Percentiles rank a stretch among this genome's conserved stretches.
phyloP scores from a whole-genome alignment of 2,113 vertebrate species.

The Esox niger region DNA sequence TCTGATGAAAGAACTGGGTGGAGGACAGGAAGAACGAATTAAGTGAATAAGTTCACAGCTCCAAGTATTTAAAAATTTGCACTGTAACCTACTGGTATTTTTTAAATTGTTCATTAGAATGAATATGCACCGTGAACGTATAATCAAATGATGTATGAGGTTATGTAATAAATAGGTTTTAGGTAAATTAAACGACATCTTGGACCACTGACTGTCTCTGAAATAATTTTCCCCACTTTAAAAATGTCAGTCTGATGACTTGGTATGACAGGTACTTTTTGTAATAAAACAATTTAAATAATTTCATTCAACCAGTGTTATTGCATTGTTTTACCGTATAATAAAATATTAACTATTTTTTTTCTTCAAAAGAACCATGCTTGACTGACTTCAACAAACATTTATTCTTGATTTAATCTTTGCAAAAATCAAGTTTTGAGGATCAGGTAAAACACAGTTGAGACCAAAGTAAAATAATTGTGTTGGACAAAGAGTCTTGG shows the following conservation, averaged over 20 bases:
- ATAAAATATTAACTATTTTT: constrained; percentile 61
- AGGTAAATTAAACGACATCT: constrained; percentile 17
- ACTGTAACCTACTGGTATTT: constrained; percentile 71
- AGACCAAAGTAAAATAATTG: constrained; percentile 18
- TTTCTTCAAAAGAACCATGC: constrained; percentile 3
- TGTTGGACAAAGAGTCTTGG: constrained; percentile 18
- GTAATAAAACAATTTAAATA: constrained; percentile 60
- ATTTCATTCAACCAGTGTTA: constrained; percentile 60
- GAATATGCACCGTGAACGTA: constrained; percentile 20
- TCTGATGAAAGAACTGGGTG: background rate
- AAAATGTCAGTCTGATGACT: constrained; percentile 32
- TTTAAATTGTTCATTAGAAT: constrained; percentile 51
- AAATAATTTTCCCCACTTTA: constrained; percentile 23
- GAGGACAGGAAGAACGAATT: background rate
- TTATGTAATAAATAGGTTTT: constrained; percentile 34
- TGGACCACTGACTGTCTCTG: constrained; percentile 27
- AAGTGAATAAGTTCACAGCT: constrained; percentile 27
- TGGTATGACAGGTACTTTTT: constrained; percentile 52
- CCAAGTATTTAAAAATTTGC: constrained; percentile 60
- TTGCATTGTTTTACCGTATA: constrained; percentile 51
- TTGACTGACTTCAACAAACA: constrained; percentile 36
- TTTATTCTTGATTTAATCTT: constrained; percentile 50
- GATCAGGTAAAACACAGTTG: constrained; percentile 48
- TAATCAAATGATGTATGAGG: constrained; percentile 19
- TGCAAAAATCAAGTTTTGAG: constrained; percentile 54